These are phyloP conservation scores for Eulithis prunata DNA, from an alignment of 2,888 invertebrate species.

Conservation along the genomic window DNA sequence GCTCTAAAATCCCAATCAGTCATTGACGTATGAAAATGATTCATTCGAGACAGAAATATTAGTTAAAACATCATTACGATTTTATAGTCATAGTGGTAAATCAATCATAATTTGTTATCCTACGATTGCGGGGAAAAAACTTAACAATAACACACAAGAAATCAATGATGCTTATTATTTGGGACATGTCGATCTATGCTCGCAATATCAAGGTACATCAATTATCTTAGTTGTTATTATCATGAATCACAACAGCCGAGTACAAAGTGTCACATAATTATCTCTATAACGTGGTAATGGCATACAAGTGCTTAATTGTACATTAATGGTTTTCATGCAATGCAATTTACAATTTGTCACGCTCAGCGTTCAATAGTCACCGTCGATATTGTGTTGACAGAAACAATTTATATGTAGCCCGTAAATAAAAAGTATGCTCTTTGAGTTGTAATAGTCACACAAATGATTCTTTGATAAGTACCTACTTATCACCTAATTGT, in stretches of 20 bases:
- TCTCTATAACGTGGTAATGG: conserved; percentile 18
- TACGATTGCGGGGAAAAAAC: too few relatives aligned
- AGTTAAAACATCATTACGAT: too few relatives aligned
- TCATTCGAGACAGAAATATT: too few relatives aligned
- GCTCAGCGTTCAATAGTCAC: conserved; percentile 16
- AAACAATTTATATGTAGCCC: conserved; percentile 10
- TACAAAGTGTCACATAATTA: conserved; percentile 19
- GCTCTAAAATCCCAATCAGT: too few relatives aligned
- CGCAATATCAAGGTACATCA: neutral
- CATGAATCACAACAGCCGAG: conserved; percentile 6
- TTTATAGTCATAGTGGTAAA: too few relatives aligned
- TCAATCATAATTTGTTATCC: too few relatives aligned
- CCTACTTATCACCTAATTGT: neutral
- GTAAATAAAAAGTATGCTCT: conserved; percentile 1
- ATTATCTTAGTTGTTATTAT: neutral
- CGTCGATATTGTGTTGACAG: conserved; percentile 18
- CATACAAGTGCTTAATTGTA: conserved; percentile 12
- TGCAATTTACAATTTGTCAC: conserved; percentile 26
- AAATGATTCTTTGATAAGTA: neutral
- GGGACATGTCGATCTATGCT: too few relatives aligned
- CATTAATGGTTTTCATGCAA: conserved; percentile 27
- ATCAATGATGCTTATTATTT: too few relatives aligned
- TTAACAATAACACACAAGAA: too few relatives aligned
- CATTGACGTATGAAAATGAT: too few relatives aligned
- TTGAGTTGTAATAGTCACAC: neutral